Evolutionary conservation across 2,113 vertebrate genomes (phyloP).

Genomic region (Perognathus longimembris): DNA sequence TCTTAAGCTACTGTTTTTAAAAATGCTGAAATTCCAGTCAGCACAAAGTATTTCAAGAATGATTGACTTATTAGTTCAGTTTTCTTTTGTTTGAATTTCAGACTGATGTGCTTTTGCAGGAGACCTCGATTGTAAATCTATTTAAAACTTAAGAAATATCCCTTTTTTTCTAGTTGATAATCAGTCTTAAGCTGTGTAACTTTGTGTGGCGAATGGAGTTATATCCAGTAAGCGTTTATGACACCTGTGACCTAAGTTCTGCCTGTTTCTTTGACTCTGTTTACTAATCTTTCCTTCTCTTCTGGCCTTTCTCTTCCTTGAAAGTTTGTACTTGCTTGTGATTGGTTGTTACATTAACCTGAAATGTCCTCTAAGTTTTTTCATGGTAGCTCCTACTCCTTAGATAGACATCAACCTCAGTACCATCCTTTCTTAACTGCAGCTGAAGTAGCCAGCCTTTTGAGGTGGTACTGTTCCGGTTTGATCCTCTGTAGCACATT

Average conservation of each 20-base stretch:
- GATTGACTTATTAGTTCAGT: background rate
- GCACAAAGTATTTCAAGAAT: slow-evolving; percentile 42
- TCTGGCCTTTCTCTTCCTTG: slow-evolving; percentile 16
- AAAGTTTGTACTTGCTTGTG: slow-evolving; percentile 34
- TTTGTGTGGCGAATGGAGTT: slow-evolving; percentile 64
- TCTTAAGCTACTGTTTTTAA: slow-evolving; percentile 50
- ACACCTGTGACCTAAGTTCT: slow-evolving; percentile 30
- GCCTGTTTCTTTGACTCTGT: background rate
- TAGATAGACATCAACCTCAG: slow-evolving; percentile 37
- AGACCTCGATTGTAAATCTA: background rate
- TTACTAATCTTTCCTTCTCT: slow-evolving; percentile 51
- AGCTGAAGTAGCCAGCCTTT: background rate
- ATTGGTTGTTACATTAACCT: slow-evolving; percentile 28
- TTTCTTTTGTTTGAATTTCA: slow-evolving; percentile 59
- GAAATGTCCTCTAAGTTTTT: slow-evolving; percentile 7
- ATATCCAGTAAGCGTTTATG: slow-evolving; percentile 62
- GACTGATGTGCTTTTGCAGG: slow-evolving; percentile 54
- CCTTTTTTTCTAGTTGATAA: slow-evolving; percentile 52
- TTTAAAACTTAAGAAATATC: slow-evolving; percentile 64
- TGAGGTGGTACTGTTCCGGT: background rate
- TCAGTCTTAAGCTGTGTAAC: slow-evolving; percentile 61
- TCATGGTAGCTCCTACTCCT: background rate
- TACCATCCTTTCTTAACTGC: background rate
- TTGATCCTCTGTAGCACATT: background rate
- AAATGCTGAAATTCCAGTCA: slow-evolving; percentile 12